Conservation (phyloP, 1,140 invertebrate genomes). For the Drosophila orena region DNA sequence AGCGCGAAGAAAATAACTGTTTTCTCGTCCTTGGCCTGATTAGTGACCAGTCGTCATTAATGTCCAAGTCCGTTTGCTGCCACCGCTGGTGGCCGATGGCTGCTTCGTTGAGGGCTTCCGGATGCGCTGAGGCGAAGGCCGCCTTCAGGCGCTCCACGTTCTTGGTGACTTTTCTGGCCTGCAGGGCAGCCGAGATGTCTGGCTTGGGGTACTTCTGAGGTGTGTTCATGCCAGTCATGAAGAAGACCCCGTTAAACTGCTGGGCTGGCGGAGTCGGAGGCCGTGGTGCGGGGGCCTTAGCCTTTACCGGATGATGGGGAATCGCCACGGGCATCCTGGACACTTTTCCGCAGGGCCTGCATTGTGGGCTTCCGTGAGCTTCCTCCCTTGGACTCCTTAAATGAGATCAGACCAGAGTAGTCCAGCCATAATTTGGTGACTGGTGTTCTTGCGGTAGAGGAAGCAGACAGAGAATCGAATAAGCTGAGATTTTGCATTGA, state of each 20-base stretch:
- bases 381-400: too few species aligned
- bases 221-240: conserved; percentile 84
- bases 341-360: conserved; percentile 81
- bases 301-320: conserved; percentile 15
- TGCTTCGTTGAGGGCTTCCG: conserved; percentile 88
- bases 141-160: conserved; percentile 92
- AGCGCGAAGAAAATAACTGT: too few species aligned
- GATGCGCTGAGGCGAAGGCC: conserved; percentile 74
- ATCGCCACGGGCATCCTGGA: conserved; percentile 22
- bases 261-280: conserved; percentile 79
- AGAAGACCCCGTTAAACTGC: conserved; percentile 85
- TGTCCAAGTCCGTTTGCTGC: too few species aligned
- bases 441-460: too few species aligned
- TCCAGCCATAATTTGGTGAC: too few species aligned
- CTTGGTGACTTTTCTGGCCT: conserved; percentile 88
- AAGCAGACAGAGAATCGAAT: too few species aligned
- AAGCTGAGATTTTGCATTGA: too few species aligned
- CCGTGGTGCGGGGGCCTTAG: conserved; percentile 38
- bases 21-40: too few species aligned
- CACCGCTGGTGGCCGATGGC: too few species aligned
- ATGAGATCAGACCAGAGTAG: too few species aligned
- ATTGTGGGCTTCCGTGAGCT: too few species aligned
- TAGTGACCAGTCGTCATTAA: too few species aligned
- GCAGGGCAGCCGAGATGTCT: conserved; percentile 86
- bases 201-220: conserved; percentile 81